These are phyloP conservation scores for Drosophila orosa DNA, from an alignment of 1,140 invertebrate species.

Conservation along the genomic window DNA sequence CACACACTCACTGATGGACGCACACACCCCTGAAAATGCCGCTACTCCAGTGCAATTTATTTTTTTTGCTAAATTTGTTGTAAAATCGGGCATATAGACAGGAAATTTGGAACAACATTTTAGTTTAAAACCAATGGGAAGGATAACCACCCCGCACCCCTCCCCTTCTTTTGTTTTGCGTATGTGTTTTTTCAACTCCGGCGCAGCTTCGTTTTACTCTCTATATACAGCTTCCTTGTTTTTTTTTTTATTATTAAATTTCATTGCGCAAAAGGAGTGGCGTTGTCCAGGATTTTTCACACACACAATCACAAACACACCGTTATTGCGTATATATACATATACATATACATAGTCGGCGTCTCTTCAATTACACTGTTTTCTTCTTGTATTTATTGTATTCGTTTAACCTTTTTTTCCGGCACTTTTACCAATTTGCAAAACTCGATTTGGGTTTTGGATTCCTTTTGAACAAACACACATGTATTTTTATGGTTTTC, in stretches of 20 bases:
- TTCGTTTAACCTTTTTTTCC: slow-evolving; percentile 10
- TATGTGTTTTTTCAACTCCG: slow-evolving; percentile 65
- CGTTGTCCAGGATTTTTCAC: slow-evolving; percentile 59
- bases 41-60: slow-evolving; percentile 39
- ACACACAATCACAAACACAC: slow-evolving; percentile 35
- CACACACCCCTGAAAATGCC: slow-evolving; percentile 43
- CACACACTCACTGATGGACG: slow-evolving; percentile 3
- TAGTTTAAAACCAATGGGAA: neutral
- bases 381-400: slow-evolving; percentile 1
- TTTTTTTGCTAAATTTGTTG: slow-evolving; percentile 20
- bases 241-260: slow-evolving; percentile 56
- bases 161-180: slow-evolving; percentile 24
- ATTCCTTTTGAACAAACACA: neutral
- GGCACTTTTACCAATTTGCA: slow-evolving; percentile 12
- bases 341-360: slow-evolving; percentile 20
- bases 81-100: slow-evolving; percentile 5
- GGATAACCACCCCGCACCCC: slow-evolving; percentile 3
- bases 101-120: slow-evolving; percentile 14
- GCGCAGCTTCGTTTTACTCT: slow-evolving; percentile 64
- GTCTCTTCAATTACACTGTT: slow-evolving; percentile 24
- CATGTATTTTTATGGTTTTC: slow-evolving; percentile 2
- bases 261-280: slow-evolving; percentile 78
- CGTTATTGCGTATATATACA: slow-evolving; percentile 11
- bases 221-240: slow-evolving; percentile 37
- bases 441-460: slow-evolving; percentile 17